phyloP scores from a whole-genome alignment of 2,113 vertebrate species.

The Chloroceryle aenea region DNA sequence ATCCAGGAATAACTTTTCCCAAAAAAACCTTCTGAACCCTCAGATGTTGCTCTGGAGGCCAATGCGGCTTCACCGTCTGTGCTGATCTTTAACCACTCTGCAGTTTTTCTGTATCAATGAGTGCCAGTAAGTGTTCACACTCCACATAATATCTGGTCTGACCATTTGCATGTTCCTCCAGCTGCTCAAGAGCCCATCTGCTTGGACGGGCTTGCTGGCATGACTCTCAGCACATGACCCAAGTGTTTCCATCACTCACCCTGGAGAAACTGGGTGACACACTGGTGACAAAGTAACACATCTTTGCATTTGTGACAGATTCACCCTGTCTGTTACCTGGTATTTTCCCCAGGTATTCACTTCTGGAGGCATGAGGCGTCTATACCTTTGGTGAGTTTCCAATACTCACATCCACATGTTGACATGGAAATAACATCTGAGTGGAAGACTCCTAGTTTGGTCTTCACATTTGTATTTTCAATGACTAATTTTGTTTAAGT shows the following conservation, averaged over 20 bases:
- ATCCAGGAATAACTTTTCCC: background rate
- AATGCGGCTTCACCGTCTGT: background rate
- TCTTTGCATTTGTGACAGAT: constrained; percentile 27
- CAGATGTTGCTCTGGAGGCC: constrained; percentile 11
- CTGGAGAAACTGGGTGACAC: background rate
- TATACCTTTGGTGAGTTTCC: constrained; percentile 54
- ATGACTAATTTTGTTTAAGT: constrained; percentile 71
- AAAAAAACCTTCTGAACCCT: background rate
- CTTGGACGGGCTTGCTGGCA: background rate
- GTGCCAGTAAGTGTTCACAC: background rate
- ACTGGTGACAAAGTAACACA: background rate
- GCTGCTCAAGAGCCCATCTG: constrained; percentile 53
- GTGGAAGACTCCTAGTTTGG: constrained; percentile 54
- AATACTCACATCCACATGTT: constrained; percentile 65
- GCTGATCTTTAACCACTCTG: background rate
- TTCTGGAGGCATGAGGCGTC: constrained; percentile 5
- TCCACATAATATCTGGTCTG: constrained; percentile 24
- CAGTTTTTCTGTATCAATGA: background rate
- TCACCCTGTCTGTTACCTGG: background rate
- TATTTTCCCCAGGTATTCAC: constrained; percentile 47
- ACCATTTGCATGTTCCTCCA: constrained; percentile 36
- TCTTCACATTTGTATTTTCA: constrained; percentile 69
- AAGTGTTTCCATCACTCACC: background rate
- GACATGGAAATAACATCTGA: constrained; percentile 64
- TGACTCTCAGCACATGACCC: background rate